phyloP scores from a whole-genome alignment of 2,888 invertebrate species.

The Zootermopsis nevadensis region DNA sequence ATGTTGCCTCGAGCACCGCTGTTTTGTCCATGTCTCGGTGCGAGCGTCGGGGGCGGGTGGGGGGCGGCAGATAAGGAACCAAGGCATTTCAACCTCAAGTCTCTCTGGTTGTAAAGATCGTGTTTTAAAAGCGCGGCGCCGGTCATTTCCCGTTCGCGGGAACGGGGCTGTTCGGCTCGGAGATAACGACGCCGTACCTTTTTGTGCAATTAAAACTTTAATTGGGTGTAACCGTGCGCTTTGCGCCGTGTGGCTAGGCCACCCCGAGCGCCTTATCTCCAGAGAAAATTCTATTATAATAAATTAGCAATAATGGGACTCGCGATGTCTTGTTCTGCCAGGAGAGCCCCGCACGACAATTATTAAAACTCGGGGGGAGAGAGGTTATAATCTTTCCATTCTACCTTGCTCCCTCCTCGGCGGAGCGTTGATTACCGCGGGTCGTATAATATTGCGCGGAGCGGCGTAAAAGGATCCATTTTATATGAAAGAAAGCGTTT shows the following conservation, averaged over 20 bases:
- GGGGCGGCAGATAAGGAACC: too few relatives aligned
- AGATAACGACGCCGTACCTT: slow-evolving; percentile 29
- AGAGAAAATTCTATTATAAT: slow-evolving; percentile 45
- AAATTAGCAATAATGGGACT: slow-evolving; percentile 46
- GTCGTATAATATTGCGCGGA: slow-evolving; percentile 19
- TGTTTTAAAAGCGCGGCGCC: slow-evolving; percentile 29
- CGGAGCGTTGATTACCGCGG: slow-evolving; percentile 24
- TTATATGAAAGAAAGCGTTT: not conserved
- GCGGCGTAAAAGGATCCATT: slow-evolving; percentile 8
- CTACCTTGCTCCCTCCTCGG: slow-evolving; percentile 16
- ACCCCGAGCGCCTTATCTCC: slow-evolving; percentile 39
- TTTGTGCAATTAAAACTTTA: slow-evolving; percentile 45
- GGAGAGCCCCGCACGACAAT: slow-evolving; percentile 1
- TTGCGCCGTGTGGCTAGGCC: not conserved
- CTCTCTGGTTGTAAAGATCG: not conserved
- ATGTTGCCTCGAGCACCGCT: too few relatives aligned
- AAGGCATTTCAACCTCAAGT: not conserved
- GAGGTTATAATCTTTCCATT: slow-evolving; percentile 44
- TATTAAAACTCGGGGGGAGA: slow-evolving; percentile 38
- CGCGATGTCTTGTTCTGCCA: slow-evolving; percentile 37
- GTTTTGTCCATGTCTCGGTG: too few relatives aligned
- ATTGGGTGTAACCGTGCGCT: slow-evolving; percentile 44
- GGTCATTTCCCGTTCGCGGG: slow-evolving; percentile 25
- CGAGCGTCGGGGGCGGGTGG: too few relatives aligned
- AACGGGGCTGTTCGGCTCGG: not conserved